phyloP scores from a whole-genome alignment of 2,888 invertebrate genomes.

The Bhutanitis thaidina region DNA sequence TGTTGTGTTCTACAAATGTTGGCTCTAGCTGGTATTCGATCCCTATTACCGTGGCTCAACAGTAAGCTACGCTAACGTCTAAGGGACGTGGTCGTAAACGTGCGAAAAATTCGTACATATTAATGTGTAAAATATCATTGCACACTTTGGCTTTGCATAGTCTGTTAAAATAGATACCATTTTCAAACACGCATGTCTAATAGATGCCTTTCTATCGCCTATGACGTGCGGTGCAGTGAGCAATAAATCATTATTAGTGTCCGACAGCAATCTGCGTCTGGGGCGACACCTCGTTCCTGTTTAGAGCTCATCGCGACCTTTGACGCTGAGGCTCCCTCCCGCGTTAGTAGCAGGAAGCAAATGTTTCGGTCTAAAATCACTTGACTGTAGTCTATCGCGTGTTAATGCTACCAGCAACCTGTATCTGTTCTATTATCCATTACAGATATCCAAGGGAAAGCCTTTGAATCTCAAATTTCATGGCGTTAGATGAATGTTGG shows the following conservation, averaged over 20 bases:
- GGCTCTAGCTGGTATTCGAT: no score
- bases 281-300: constrained; percentile 58
- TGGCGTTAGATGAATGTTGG: no score
- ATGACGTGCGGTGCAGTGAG: constrained; percentile 39
- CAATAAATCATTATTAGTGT: constrained; percentile 72
- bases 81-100: no score
- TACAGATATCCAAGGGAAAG: no score
- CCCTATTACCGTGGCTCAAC: no score
- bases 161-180: no score
- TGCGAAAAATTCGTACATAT: no score
- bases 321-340: constrained; percentile 49
- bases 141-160: no score
- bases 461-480: no score
- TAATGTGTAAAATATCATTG: no score
- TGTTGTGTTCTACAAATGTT: no score
- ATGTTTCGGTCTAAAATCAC: constrained; percentile 39
- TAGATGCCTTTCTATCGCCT: constrained; percentile 15
- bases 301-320: constrained; percentile 57
- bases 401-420: neutral
- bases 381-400: neutral
- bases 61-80: no score
- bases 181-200: neutral
- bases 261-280: constrained; percentile 53
- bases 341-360: constrained; percentile 53
- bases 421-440: neutral